These are phyloP conservation scores for Reinhardtius hippoglossoides DNA, from an alignment of 2,113 vertebrate genomes.

Conservation along the genomic window DNA sequence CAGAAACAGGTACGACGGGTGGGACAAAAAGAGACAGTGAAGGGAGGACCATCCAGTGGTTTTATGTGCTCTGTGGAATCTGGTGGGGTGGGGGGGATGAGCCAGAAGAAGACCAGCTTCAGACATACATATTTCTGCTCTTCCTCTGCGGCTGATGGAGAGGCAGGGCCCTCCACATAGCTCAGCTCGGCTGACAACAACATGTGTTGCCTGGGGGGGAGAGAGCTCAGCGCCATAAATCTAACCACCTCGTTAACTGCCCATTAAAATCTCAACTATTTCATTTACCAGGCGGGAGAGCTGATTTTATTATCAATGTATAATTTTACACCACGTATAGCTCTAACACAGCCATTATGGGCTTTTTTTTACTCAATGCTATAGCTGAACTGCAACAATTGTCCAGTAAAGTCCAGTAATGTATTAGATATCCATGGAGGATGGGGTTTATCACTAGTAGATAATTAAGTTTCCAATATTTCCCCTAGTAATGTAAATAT, in stretches of 20 bases:
- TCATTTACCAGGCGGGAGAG: constrained; percentile 62
- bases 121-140: not conserved
- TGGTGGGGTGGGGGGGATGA: not conserved
- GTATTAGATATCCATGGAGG: not conserved
- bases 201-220: constrained; percentile 68
- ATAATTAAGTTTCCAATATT: not conserved
- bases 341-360: constrained; percentile 26
- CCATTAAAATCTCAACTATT: constrained; percentile 75
- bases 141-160: constrained; percentile 49
- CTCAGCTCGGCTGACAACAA: constrained; percentile 66
- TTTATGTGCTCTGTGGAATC: constrained; percentile 27
- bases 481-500: constrained; percentile 2
- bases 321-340: constrained; percentile 32
- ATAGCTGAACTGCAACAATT: constrained; percentile 1
- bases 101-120: constrained; percentile 6
- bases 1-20: constrained; percentile 34
- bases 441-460: not conserved
- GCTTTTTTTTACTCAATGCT: constrained; percentile 14
- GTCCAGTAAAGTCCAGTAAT: not conserved
- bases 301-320: constrained; percentile 43
- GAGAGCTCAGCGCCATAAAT: constrained; percentile 62
- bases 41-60: constrained; percentile 41
- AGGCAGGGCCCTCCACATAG: constrained; percentile 49
- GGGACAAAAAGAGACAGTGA: constrained; percentile 42
- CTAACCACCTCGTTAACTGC: constrained; percentile 72